phyloP scores from a whole-genome alignment of 2,797 vertebrate species.

The Chanos chanos region DNA sequence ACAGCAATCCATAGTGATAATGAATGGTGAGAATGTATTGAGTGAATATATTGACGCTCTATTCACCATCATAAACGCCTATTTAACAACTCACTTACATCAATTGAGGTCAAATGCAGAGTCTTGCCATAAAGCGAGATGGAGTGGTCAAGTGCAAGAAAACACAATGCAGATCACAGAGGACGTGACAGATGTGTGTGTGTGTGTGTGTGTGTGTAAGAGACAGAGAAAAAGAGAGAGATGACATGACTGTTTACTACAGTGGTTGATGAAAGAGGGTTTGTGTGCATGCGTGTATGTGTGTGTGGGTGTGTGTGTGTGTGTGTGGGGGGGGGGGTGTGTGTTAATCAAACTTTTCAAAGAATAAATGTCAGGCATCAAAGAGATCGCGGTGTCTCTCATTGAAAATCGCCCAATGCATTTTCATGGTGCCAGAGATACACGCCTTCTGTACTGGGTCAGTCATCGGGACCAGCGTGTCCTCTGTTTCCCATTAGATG shows the following conservation, averaged over 20 bases:
- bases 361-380: conserved; percentile 22
- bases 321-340: background rate
- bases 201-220: background rate
- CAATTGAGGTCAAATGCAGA: conserved; percentile 16
- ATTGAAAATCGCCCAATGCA: conserved; percentile 23
- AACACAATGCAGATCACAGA: background rate
- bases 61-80: background rate
- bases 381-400: conserved; percentile 3
- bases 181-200: background rate
- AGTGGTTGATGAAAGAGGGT: no score
- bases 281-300: background rate
- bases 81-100: conserved; percentile 23
- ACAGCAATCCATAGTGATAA: conserved; percentile 45
- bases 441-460: conserved; percentile 23
- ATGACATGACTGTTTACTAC: no score
- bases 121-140: no score
- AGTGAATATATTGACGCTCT: conserved; percentile 32
- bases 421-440: conserved; percentile 10
- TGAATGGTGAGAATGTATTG: conserved; percentile 36
- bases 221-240: no score
- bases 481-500: conserved; percentile 28
- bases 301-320: conserved; percentile 1
- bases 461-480: conserved; percentile 18
- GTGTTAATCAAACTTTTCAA: conserved; percentile 1
- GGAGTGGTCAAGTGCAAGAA: conserved; percentile 22